These are phyloP conservation scores for Idris sp. DNA, from an alignment of 1,140 invertebrate genomes.

Conservation along the genomic window DNA sequence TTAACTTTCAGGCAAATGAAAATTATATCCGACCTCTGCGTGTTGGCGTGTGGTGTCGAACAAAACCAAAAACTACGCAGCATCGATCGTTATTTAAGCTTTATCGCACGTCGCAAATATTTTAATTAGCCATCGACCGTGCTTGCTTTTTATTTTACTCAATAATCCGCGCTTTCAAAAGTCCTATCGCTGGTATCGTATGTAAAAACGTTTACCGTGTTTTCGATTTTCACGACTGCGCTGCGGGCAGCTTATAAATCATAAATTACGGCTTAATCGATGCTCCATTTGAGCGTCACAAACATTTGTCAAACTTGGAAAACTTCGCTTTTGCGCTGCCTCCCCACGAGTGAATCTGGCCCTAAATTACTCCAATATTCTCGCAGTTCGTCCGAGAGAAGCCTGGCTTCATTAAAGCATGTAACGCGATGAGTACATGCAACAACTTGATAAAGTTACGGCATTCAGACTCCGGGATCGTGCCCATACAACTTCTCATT, in stretches of 20 bases:
- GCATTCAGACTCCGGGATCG: slow-evolving; percentile 23
- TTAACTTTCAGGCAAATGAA: slow-evolving; percentile 59
- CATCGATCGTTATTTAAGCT: slow-evolving; percentile 55
- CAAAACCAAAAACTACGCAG: slow-evolving; percentile 28
- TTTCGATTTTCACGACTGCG: slow-evolving; percentile 54
- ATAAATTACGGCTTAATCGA: slow-evolving; percentile 55
- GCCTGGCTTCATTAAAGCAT: slow-evolving; percentile 44
- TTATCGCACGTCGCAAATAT: slow-evolving; percentile 49
- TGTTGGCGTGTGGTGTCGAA: slow-evolving; percentile 11
- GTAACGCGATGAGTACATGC: slow-evolving; percentile 30
- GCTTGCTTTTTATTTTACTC: slow-evolving; percentile 50
- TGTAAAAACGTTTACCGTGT: slow-evolving; percentile 59
- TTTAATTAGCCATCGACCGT: slow-evolving; percentile 50
- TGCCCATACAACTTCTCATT: slow-evolving; percentile 36
- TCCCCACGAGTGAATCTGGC: not conserved
- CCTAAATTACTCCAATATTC: slow-evolving; percentile 35
- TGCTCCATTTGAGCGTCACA: slow-evolving; percentile 38
- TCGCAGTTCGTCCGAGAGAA: slow-evolving; percentile 30
- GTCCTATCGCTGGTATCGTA: slow-evolving; percentile 19
- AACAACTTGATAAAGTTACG: slow-evolving; percentile 49
- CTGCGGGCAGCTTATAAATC: slow-evolving; percentile 39
- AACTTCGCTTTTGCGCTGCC: slow-evolving; percentile 2
- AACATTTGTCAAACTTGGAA: slow-evolving; percentile 44
- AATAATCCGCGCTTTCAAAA: slow-evolving; percentile 34
- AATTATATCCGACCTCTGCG: slow-evolving; percentile 36